These are phyloP conservation scores for Scaptodrosophila latifasciaeformis DNA, from an alignment of 2,888 invertebrate species.

Conservation along the genomic window DNA sequence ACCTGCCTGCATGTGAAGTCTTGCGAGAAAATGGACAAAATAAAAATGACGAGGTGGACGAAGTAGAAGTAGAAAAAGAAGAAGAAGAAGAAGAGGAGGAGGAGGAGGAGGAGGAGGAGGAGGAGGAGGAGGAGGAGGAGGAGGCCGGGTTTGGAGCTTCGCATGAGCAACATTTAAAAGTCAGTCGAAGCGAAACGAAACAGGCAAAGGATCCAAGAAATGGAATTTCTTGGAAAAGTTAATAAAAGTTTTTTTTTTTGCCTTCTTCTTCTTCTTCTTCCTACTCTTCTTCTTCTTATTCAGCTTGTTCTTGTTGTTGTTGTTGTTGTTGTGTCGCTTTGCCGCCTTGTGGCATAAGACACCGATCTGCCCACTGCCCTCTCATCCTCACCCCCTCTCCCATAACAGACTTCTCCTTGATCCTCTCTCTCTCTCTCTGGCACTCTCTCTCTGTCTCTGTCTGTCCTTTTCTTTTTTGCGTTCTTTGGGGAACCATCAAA, in stretches of 20 bases:
- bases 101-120: no score
- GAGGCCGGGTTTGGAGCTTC: not conserved
- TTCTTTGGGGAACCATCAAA: not conserved
- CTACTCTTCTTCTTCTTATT: not conserved
- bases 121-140: no score
- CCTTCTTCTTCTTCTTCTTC: slow-evolving; percentile 53
- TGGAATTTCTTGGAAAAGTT: slow-evolving; percentile 68
- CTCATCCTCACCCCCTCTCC: not conserved
- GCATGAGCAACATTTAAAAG: slow-evolving; percentile 45
- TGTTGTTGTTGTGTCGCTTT: no score
- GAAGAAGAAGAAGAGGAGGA: no score
- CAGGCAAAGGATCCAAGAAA: slow-evolving; percentile 64
- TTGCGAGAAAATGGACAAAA: no score
- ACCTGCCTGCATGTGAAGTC: no score
- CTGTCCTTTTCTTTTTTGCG: not conserved
- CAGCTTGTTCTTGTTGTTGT: no score
- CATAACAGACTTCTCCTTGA: not conserved
- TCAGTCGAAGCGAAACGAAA: slow-evolving; percentile 63
- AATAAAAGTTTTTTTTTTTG: slow-evolving; percentile 65
- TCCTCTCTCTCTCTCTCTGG: not conserved
- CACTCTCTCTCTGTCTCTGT: not conserved
- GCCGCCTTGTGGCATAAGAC: no score
- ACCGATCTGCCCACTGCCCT: not conserved
- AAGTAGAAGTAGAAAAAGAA: no score
- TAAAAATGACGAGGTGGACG: no score